A percentile compares a stretch with the other conserved stretches of the same genome.
Evolutionary conservation across 2,888 invertebrate genomes (phyloP).

Genomic region (Acleris cristana): DNA sequence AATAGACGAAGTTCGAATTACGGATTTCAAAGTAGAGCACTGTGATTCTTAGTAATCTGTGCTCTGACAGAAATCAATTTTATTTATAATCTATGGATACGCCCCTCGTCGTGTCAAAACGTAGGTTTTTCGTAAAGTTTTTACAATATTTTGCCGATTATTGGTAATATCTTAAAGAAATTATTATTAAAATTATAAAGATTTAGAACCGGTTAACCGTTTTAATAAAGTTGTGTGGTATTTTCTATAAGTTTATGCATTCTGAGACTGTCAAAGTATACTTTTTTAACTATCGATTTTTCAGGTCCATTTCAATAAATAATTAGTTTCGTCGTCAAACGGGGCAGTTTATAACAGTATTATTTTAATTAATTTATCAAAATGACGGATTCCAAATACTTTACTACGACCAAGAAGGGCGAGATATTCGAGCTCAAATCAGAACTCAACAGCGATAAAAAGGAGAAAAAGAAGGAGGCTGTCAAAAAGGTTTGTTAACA

Average conservation of each 20-base stretch:
- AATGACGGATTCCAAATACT: conserved; percentile 99
- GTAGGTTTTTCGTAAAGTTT: conserved; percentile 41
- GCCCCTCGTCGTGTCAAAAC: conserved; percentile 58
- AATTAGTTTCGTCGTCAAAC: conserved; percentile 39
- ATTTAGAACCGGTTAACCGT: not conserved
- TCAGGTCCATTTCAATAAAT: conserved; percentile 47
- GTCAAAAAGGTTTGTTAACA: conserved; percentile 94
- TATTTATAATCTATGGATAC: conserved; percentile 45
- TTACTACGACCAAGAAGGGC: conserved; percentile 99
- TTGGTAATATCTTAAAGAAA: not conserved
- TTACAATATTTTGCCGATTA: conserved; percentile 12
- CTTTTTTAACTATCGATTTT: conserved; percentile 58
- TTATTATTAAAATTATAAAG: not conserved
- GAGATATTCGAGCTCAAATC: conserved; percentile 99
- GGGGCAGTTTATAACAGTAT: conserved; percentile 11
- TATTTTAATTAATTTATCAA: conserved; percentile 44
- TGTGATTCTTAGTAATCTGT: not conserved
- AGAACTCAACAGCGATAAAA: conserved; percentile 99
- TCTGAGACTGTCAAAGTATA: conserved; percentile 21
- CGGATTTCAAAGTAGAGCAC: too few relatives aligned
- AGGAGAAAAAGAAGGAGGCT: conserved; percentile 99
- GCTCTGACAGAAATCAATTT: not conserved
- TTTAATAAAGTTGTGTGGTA: not conserved
- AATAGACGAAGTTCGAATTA: too few relatives aligned
- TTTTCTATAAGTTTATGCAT: conserved; percentile 1